phyloP scores from a whole-genome alignment of 2,888 invertebrate species.

The Agriopis aurantiaria region DNA sequence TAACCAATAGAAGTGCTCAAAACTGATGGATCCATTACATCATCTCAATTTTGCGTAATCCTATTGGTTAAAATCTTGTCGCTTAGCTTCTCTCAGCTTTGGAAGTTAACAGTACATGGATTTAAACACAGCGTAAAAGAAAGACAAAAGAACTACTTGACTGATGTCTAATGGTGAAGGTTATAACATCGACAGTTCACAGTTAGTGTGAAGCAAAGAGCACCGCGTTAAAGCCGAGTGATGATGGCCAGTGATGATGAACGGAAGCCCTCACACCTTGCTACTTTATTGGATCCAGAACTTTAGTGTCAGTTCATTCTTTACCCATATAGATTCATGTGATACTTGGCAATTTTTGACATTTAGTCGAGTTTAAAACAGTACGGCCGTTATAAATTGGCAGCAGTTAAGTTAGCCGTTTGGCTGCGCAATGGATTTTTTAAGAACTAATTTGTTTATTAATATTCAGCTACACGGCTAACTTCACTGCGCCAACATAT shows the following conservation, averaged over 20 bases:
- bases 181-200: constrained; percentile 4
- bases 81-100: neutral
- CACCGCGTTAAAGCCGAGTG: constrained; percentile 50
- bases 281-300: constrained; percentile 48
- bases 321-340: neutral
- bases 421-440: too few species aligned
- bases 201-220: constrained; percentile 62
- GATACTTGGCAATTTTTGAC: too few species aligned
- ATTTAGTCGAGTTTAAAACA: too few species aligned
- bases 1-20: neutral
- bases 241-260: constrained; percentile 60
- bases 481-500: too few species aligned
- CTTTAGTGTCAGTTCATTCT: constrained; percentile 19
- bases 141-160: neutral
- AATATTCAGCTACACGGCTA: too few species aligned
- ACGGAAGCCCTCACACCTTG: constrained; percentile 62
- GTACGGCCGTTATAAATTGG: too few species aligned
- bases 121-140: neutral
- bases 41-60: neutral
- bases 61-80: neutral
- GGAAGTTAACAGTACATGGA: neutral
- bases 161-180: neutral
- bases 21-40: neutral
- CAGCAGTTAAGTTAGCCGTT: too few species aligned
- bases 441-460: too few species aligned